These are phyloP conservation scores for Lithophane ornitopus DNA, from an alignment of 2,888 invertebrate genomes.

Conservation along the genomic window DNA sequence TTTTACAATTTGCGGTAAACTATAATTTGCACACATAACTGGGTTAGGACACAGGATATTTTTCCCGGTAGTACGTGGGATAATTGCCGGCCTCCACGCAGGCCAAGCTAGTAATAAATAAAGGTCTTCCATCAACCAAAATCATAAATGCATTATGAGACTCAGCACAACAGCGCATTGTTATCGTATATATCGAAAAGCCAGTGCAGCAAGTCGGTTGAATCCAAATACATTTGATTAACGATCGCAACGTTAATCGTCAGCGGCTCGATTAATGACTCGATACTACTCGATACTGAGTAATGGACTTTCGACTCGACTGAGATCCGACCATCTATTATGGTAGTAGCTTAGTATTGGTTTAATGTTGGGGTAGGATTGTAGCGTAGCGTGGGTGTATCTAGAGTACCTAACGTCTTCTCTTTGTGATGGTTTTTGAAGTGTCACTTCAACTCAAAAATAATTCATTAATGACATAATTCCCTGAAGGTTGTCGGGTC, in stretches of 20 bases:
- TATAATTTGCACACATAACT: too few species aligned
- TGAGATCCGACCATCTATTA: constrained; percentile 66
- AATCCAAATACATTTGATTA: constrained; percentile 67
- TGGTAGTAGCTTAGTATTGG: constrained; percentile 47
- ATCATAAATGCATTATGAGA: constrained; percentile 28
- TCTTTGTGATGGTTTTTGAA: not conserved
- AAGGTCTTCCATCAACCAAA: constrained; percentile 12
- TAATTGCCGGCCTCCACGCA: too few species aligned
- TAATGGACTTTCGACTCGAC: constrained; percentile 64
- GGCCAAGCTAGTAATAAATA: too few species aligned
- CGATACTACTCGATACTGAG: constrained; percentile 66
- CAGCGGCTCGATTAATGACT: constrained; percentile 65
- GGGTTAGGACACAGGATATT: too few species aligned
- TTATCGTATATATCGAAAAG: constrained; percentile 36
- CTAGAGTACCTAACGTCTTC: not conserved
- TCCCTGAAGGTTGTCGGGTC: not conserved
- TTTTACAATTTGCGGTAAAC: too few species aligned
- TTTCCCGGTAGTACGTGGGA: too few species aligned
- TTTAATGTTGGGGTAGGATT: constrained; percentile 24
- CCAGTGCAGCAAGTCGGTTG: constrained; percentile 56
- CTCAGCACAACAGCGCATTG: constrained; percentile 20
- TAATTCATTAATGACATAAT: too few species aligned
- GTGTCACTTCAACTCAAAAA: too few species aligned
- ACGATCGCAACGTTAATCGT: constrained; percentile 62
- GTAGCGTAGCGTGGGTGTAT: not conserved